phyloP scores from a whole-genome alignment of 2,888 invertebrate species.

The Cerceris rybyensis region DNA sequence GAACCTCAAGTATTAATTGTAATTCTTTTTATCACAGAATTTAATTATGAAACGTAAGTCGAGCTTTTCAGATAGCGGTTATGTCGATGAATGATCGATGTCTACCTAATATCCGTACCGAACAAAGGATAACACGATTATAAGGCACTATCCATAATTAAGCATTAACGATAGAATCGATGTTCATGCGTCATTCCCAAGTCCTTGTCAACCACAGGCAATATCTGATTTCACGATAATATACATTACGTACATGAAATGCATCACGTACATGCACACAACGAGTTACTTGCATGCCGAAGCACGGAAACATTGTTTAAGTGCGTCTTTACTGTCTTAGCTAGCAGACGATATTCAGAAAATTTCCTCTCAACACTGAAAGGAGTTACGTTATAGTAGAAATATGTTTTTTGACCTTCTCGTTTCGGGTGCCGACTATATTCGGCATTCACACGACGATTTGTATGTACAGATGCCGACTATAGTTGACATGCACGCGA shows the following conservation, averaged over 20 bases:
- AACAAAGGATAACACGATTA: slow-evolving; percentile 59
- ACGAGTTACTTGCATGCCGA: neutral
- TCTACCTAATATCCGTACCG: slow-evolving; percentile 47
- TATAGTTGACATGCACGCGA: too few relatives aligned
- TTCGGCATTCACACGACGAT: too few relatives aligned
- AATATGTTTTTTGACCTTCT: too few relatives aligned
- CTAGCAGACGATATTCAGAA: slow-evolving; percentile 2
- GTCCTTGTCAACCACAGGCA: slow-evolving; percentile 59
- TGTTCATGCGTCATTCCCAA: slow-evolving; percentile 54
- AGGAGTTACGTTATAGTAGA: neutral
- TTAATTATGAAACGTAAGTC: slow-evolving; percentile 3
- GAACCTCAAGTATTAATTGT: too few relatives aligned
- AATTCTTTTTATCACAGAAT: too few relatives aligned
- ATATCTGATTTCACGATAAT: slow-evolving; percentile 56
- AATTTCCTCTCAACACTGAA: neutral
- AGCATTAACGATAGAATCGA: slow-evolving; percentile 65
- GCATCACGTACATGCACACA: neutral
- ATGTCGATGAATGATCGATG: slow-evolving; percentile 41
- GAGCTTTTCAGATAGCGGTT: slow-evolving; percentile 26
- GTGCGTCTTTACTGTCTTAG: slow-evolving; percentile 4
- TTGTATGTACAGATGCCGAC: too few relatives aligned
- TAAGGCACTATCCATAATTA: slow-evolving; percentile 62
- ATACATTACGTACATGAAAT: slow-evolving; percentile 34
- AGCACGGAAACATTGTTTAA: slow-evolving; percentile 7
- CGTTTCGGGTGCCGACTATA: too few relatives aligned